Base-by-base conservation (phyloP, 1,140 invertebrate genomes). In the Theocolax elegans region DNA sequence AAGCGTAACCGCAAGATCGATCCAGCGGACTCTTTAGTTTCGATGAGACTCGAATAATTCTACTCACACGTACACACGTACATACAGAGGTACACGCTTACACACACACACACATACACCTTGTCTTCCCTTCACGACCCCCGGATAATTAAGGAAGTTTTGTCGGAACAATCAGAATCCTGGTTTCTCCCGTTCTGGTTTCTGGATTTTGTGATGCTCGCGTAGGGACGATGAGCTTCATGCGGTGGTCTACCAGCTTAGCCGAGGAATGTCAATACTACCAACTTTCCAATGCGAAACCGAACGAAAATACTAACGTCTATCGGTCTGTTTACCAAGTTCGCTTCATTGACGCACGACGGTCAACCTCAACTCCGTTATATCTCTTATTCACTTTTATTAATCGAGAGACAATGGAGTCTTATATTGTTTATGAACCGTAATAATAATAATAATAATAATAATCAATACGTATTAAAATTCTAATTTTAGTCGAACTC, bases 101-200 rank as follows among this genome's bases (percentile, higher is more conserved):
- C n/a, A n/a, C n/a, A n/a, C 42, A 6, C 25, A 8, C 29, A 9
- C 21, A 44, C 44, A 40, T 31, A 63, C 51, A 71, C 54, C 46
- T 64, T 19, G 51, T 51, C 42, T 25, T 21, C 7, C 19, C 29
- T 27, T 13, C 17, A 60, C 15, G 23, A 27, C 27, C 31, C 51
- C 38, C 40, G 75, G 78, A 81, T 85, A 83, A 85, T 85, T 83
- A 83, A 83, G 78, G 80, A 85, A 85, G 81, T 83, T 85, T 85
- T 80, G 75, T 59, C 74, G 74, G 77, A 71, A 83, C 79, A 83
- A 81, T 83, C 78, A 82, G 75, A 72, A 74, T 75, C 72, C 73
- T 63, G 59, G 54, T 75, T 69, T 74, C 69, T 71, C 72, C 70
- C 63, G 72, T 75, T 72, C 70, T 73, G 66, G 59, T 71, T 72